Evolutionary conservation across 2,888 invertebrate genomes (phyloP), one percentile per base, ranked within the genome.

Genomic region (Deladenus siricidicola): DNA sequence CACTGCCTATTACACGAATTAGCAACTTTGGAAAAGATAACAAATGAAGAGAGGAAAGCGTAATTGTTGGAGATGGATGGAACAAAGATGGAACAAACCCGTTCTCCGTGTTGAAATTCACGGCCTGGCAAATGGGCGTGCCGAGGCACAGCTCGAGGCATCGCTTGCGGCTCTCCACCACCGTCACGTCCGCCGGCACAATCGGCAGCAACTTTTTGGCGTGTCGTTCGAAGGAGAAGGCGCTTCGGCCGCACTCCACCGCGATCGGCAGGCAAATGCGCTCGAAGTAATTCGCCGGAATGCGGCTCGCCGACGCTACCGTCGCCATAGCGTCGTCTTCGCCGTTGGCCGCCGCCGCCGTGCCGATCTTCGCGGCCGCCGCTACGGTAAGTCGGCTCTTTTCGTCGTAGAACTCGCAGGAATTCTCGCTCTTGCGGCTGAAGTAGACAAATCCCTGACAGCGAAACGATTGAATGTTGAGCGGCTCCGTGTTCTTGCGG

Each of bases 81-180:
- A 30, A 48, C 74, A 73, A 67, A 80, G 74, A 69, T 80, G 4
- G n/a, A 3, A 45, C 49, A 44, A 14, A 66, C 66, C 60, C 58
- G 42, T 70, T 59, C 21, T 44, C 28, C 3, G 51, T 55, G 34
- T 71, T 51, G 44, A 57, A 74, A 56, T 75, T 73, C 17, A 73
- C 62, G 1, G 71, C 64, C 51, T 59, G 62, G 58, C 75, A 75
- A 4, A 53, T 49, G 1, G 58, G 58, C 14, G 58, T 53, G 24
- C 50, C 50, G 6, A 70, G 57, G 43, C 75, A 75, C 21, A 62
- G 56, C 43, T 68, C 65, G 14, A 75, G 59, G 45, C 75, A 75
- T 10, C 42, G 45, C n/a, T 50, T 49, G 17, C 63, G 56, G 44
- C 49, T 53, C 23, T 53, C 61, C 6, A 64, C 67, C 6, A 50